phyloP scores from a whole-genome alignment of 2,797 vertebrate species.

The Eutrigla gurnardus region DNA sequence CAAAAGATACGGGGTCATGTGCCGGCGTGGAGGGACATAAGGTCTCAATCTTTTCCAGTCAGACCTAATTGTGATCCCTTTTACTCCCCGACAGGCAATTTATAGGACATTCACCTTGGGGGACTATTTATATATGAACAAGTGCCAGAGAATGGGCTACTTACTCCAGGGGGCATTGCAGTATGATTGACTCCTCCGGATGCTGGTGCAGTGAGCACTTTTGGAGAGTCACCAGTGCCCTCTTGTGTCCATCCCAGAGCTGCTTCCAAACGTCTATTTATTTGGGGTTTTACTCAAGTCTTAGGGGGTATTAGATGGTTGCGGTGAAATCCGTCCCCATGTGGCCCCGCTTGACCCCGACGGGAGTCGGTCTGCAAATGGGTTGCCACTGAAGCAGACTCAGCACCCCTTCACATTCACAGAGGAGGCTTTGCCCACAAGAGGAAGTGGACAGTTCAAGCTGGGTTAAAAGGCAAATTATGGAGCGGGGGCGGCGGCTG shows the following conservation, averaged over 20 bases:
- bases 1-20: constrained; percentile 44
- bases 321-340: constrained; percentile 38
- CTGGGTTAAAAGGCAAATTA: constrained; percentile 58
- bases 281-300: constrained; percentile 38
- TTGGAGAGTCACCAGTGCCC: constrained; percentile 69
- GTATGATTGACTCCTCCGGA: constrained; percentile 54
- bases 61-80: constrained; percentile 60
- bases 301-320: constrained; percentile 31
- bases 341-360: constrained; percentile 34
- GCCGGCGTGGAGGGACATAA: constrained; percentile 18
- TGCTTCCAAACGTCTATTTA: constrained; percentile 20
- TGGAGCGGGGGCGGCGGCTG: constrained; percentile 35
- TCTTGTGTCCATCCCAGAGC: constrained; percentile 53
- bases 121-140: constrained; percentile 74
- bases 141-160: constrained; percentile 57
- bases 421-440: constrained; percentile 24
- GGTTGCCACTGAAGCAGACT: constrained; percentile 3
- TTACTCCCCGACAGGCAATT: constrained; percentile 65
- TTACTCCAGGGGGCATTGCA: constrained; percentile 64
- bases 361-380: constrained; percentile 21
- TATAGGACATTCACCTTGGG: constrained; percentile 74
- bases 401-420: constrained; percentile 42
- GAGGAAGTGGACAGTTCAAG: constrained; percentile 42
- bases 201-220: constrained; percentile 1
- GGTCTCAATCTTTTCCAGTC: constrained; percentile 52